Percentiles rank a stretch among this genome's conserved stretches.
Conservation (phyloP, 2,797 vertebrate genomes). For the Poecilia velifera region DNA sequence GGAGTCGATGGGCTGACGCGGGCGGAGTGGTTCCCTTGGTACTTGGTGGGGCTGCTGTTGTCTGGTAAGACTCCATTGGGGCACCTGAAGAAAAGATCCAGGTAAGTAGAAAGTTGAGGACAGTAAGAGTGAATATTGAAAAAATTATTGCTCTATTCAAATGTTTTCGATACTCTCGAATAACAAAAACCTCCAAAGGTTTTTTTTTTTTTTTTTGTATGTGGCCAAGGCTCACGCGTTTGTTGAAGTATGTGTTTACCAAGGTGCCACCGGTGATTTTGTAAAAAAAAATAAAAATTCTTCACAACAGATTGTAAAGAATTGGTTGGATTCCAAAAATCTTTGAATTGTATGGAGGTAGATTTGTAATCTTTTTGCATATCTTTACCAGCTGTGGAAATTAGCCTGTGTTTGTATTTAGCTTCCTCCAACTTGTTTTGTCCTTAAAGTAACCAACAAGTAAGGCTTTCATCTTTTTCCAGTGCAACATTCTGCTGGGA, state of each 20-base stretch:
- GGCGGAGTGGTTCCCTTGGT: conserved; percentile 52
- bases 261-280: not conserved
- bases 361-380: not conserved
- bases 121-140: not conserved
- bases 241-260: not conserved
- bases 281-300: not conserved
- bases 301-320: not conserved
- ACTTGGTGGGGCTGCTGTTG: conserved; percentile 72
- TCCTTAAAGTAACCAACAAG: not conserved
- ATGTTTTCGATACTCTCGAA: not conserved
- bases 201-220: not conserved
- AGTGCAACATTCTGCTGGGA: not conserved
- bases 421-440: not conserved
- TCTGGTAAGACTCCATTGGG: conserved; percentile 88
- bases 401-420: not conserved
- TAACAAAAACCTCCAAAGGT: not conserved
- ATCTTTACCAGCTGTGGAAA: not conserved
- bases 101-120: not conserved
- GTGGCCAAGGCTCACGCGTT: not conserved
- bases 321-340: not conserved
- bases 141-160: not conserved
- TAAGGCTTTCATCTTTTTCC: not conserved
- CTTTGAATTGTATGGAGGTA: not conserved
- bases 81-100: conserved; percentile 63
- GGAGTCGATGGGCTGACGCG: conserved; percentile 84